Conservation (phyloP, 2,113 vertebrate species). For the Puffinus mauretanicus region DNA sequence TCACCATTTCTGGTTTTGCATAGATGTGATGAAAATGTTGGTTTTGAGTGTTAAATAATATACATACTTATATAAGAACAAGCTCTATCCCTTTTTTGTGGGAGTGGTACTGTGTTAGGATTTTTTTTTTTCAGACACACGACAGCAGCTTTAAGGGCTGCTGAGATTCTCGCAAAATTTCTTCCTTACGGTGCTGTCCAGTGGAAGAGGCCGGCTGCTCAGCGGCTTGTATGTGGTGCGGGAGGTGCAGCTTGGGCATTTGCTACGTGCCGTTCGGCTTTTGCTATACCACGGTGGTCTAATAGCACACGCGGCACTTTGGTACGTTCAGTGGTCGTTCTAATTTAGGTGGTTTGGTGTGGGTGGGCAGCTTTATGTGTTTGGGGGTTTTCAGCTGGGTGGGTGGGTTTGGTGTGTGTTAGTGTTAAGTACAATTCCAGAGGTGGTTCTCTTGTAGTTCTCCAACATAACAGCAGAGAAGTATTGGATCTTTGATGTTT, state of each 20-base stretch:
- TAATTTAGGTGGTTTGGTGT: not conserved
- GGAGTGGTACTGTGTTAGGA: not conserved
- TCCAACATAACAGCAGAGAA: not conserved
- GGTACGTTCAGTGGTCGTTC: accelerated
- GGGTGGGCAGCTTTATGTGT: not conserved
- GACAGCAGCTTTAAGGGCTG: not conserved
- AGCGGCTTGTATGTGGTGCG: accelerated
- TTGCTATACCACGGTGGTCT: not conserved
- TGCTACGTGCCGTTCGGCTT: accelerated
- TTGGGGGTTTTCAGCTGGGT: not conserved
- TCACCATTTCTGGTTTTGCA: not conserved
- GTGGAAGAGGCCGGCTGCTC: not conserved
- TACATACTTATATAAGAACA: constrained; percentile 58
- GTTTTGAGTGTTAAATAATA: constrained; percentile 56
- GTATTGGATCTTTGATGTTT: not conserved
- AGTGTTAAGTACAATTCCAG: not conserved
- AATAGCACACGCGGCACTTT: accelerated
- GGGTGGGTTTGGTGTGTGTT: not conserved
- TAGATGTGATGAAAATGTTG: constrained; percentile 34
- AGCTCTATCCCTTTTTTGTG: constrained; percentile 7
- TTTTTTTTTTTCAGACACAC: not conserved
- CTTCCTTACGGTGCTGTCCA: accelerated
- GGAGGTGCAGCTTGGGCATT: accelerated
- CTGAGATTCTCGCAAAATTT: not conserved
- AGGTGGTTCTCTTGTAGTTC: not conserved